Conservation (phyloP, 2,113 vertebrate species). For the Chrysemys picta region DNA sequence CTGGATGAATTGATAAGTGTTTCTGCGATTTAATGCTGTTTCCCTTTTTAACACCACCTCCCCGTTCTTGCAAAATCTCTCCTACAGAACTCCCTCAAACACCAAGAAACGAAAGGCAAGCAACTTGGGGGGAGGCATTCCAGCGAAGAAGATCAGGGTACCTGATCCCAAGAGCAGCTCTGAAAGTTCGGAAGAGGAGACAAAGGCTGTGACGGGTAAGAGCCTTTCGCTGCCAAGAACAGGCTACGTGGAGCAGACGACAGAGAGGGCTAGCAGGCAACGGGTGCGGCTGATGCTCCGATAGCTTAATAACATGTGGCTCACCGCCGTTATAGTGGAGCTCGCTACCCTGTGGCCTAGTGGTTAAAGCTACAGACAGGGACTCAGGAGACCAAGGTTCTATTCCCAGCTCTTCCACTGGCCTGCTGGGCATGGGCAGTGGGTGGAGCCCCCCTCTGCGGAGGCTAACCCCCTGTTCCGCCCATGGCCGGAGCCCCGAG, state of each 20-base stretch:
- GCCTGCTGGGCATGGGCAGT: background rate
- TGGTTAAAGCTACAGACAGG: background rate
- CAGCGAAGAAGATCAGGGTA: conserved; percentile 75
- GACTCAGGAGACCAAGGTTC: background rate
- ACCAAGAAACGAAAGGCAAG: conserved; percentile 72
- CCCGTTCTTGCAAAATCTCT: background rate
- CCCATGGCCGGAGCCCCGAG: too few relatives aligned
- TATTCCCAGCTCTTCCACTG: background rate
- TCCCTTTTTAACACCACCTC: background rate
- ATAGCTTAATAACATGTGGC: background rate
- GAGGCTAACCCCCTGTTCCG: too few relatives aligned
- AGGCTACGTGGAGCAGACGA: background rate
- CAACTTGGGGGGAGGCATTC: conserved; percentile 51
- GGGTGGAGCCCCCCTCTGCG: too few relatives aligned
- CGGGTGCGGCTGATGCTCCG: background rate
- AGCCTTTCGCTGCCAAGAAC: background rate
- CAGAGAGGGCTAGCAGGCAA: background rate
- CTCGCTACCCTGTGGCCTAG: background rate
- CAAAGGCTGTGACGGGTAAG: conserved; percentile 69
- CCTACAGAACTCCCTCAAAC: conserved; percentile 73
- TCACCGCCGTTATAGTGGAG: background rate
- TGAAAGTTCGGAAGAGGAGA: conserved; percentile 80
- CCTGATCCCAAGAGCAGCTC: conserved; percentile 82
- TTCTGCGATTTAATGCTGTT: conserved; percentile 1
- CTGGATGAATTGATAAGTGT: background rate